Evolutionary conservation across 2,888 invertebrate genomes (phyloP), one percentile per base, ranked within the genome.

Genomic region (Lepetodrilus schrolli): DNA sequence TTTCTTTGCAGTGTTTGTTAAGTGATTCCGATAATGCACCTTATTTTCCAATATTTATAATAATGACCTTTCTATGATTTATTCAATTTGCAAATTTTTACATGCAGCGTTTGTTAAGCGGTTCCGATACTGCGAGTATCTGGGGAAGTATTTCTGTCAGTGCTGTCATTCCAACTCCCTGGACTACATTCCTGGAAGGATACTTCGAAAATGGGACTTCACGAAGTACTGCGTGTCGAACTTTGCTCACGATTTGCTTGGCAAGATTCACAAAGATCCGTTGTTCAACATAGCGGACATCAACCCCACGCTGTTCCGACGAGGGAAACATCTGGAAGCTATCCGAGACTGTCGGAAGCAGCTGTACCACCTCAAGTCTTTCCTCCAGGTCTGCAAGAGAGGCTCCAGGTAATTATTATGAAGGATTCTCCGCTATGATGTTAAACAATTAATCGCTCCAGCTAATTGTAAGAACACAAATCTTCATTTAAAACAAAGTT

Each of bases 71-170:
- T n/a, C n/a, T n/a, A n/a, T n/a, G n/a, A n/a, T n/a, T n/a, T n/a
- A n/a, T n/a, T n/a, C n/a, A n/a, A n/a, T n/a, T n/a, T n/a, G n/a
- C n/a, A n/a, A n/a, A n/a, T n/a, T n/a, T n/a, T n/a, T n/a, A n/a
- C n/a, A n/a, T 80, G 37, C 80, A 84, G 87, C 93, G 78, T 95
- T 94, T 87, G 93, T 94, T 10, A 93, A 94, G 74, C 93, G 94
- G 83, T 95, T 94, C 90, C 93, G 95, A 17, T 96, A 95, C 86
- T 96, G 96, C 88, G 94, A 95, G 84, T 96, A 96, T 91, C 91
- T 95, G 76, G 95, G 96, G 8, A 93, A 95, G 86, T 95, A 94
- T 90, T 95, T 96, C 91, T 96, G 96, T 87, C 95, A 95, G 10
- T 95, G 95, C 58, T 96, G 96, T 88, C 96, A 96, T 90, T 93